A percentile compares a stretch with the other conserved stretches of the same genome.
phyloP scores from a whole-genome alignment of 2,797 vertebrate species.

The Ibycter americanus region DNA sequence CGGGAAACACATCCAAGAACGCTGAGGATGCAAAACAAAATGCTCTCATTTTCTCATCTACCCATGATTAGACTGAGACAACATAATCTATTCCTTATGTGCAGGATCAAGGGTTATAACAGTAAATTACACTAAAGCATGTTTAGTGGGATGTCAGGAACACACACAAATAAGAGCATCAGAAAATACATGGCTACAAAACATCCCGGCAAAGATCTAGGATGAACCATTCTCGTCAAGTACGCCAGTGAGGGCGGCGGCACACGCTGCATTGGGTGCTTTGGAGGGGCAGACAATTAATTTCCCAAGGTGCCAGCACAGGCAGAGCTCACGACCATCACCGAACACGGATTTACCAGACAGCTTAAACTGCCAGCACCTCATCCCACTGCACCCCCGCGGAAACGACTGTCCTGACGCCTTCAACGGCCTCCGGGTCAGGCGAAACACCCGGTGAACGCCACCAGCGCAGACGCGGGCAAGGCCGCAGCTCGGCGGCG shows the following conservation, averaged over 20 bases:
- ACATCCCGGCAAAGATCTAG: too few species aligned
- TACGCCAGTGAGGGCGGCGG: too few species aligned
- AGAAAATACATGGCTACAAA: not conserved
- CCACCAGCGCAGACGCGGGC: rapidly evolving
- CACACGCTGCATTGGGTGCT: not conserved
- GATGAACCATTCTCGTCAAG: not conserved
- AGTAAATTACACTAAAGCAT: too few species aligned
- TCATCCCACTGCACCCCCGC: not conserved
- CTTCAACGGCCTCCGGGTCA: rapidly evolving
- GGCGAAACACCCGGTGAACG: too few species aligned
- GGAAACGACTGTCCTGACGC: rapidly evolving
- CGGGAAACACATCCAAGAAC: not conserved
- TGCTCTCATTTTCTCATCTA: not conserved
- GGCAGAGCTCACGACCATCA: too few species aligned
- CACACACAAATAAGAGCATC: rapidly evolving
- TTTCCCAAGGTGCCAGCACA: not conserved
- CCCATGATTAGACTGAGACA: not conserved
- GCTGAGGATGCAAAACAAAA: not conserved
- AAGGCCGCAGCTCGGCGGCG: too few species aligned
- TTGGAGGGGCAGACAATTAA: not conserved
- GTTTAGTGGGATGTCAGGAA: too few species aligned
- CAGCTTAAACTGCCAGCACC: rapidly evolving
- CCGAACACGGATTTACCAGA: rapidly evolving
- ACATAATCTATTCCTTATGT: not conserved
- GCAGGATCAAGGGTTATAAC: not conserved